Percentiles rank a stretch among this genome's conserved stretches.
phyloP scores from a whole-genome alignment of 1,140 invertebrate species.

The Bombus superbus region DNA sequence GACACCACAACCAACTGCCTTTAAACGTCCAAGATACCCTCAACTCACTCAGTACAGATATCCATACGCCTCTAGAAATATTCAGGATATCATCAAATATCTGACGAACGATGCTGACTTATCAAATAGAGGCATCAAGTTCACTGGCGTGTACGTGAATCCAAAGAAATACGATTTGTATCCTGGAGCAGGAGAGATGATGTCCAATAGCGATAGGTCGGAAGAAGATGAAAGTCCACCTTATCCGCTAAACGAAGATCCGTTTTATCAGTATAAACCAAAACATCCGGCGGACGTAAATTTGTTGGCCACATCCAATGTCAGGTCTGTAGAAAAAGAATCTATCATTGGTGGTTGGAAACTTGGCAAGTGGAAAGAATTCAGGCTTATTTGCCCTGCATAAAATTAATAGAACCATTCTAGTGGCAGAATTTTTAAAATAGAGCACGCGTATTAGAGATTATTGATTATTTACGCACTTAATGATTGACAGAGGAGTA shows the following conservation, averaged over 20 bases:
- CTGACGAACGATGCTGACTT: slow-evolving; percentile 71
- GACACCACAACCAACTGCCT: slow-evolving; percentile 73
- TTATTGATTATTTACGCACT: not conserved
- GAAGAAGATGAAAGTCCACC: slow-evolving; percentile 63
- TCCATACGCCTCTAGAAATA: slow-evolving; percentile 80
- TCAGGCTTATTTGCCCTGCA: not conserved
- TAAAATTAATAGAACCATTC: not conserved
- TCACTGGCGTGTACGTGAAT: slow-evolving; percentile 78
- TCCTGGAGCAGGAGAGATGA: slow-evolving; percentile 63
- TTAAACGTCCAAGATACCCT: slow-evolving; percentile 79
- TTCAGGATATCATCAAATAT: slow-evolving; percentile 83
- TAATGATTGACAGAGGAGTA: not conserved
- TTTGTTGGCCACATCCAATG: slow-evolving; percentile 79
- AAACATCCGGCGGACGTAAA: slow-evolving; percentile 83
- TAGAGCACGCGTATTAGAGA: not conserved
- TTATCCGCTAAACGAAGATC: slow-evolving; percentile 74
- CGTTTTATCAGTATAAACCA: slow-evolving; percentile 83
- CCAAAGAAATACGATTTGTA: slow-evolving; percentile 76
- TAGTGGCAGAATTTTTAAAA: too few species aligned
- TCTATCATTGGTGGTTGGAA: not conserved
- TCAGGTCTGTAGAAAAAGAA: slow-evolving; percentile 72
- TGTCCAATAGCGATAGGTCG: slow-evolving; percentile 64
- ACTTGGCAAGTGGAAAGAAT: not conserved
- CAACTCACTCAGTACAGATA: slow-evolving; percentile 80
- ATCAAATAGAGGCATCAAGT: slow-evolving; percentile 76